A percentile compares a stretch with the other conserved stretches of the same genome.
phyloP scores from a whole-genome alignment of 2,888 invertebrate genomes.

The Ichneumoninae sp. region DNA sequence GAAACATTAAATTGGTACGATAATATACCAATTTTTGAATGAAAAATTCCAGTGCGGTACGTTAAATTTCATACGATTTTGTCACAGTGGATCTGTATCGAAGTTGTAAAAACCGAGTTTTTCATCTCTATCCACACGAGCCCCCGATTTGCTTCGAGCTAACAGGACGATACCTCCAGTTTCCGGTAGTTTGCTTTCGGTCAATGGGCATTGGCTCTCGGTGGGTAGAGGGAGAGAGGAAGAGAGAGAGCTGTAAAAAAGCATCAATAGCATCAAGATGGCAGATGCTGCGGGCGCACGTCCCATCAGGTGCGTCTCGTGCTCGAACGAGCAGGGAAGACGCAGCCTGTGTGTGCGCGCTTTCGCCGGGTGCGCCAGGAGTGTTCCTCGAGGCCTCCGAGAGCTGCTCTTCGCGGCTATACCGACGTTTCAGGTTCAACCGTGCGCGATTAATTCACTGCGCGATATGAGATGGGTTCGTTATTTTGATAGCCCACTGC shows the following conservation, averaged over 20 bases:
- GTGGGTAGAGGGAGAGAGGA: neutral
- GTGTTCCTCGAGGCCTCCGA: conserved; percentile 34
- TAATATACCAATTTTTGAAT: too few species aligned
- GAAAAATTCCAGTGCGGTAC: too few species aligned
- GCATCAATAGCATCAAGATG: conserved; percentile 68
- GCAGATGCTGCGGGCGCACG: conserved; percentile 73
- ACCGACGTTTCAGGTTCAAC: conserved; percentile 76
- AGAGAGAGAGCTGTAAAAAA: conserved; percentile 59
- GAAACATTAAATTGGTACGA: too few species aligned
- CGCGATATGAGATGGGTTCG: conserved; percentile 78
- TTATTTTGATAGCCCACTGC: conserved; percentile 80
- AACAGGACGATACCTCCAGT: conserved; percentile 57
- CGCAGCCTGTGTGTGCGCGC: conserved; percentile 30
- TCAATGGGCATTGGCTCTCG: conserved; percentile 64
- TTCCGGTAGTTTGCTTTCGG: conserved; percentile 74
- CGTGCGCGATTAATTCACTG: conserved; percentile 78
- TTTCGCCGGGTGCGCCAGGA: conserved; percentile 50
- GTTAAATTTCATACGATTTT: too few species aligned
- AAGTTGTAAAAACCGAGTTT: neutral
- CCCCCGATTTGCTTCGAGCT: neutral
- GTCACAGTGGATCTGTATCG: neutral
- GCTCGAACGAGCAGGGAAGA: conserved; percentile 49
- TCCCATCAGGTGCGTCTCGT: conserved; percentile 51
- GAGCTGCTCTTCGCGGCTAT: conserved; percentile 9
- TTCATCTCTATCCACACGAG: conserved; percentile 20